Conservation (phyloP, 1,140 invertebrate genomes). For the Neelides sp. region DNA sequence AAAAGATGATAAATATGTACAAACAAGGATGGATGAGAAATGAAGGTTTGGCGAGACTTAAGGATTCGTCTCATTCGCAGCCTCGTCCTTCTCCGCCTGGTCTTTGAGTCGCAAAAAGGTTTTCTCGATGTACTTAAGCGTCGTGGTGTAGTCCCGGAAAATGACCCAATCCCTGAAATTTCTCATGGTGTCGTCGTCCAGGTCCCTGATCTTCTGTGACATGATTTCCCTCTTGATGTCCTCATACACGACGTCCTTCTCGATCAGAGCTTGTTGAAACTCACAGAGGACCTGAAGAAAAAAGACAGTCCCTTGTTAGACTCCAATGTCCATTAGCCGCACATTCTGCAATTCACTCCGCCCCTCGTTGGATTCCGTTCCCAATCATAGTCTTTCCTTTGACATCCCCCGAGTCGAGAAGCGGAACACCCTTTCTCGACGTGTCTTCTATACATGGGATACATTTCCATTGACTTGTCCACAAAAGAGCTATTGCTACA, state of each 20-base stretch:
- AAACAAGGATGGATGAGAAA: neutral
- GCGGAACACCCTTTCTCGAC: too few species aligned
- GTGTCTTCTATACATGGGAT: too few species aligned
- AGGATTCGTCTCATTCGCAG: too few species aligned
- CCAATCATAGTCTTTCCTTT: too few species aligned
- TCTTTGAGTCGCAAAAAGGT: conserved; percentile 40
- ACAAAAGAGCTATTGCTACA: too few species aligned
- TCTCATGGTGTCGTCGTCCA: conserved; percentile 37
- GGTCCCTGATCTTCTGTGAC: conserved; percentile 39
- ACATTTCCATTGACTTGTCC: too few species aligned
- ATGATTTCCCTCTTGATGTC: conserved; percentile 47
- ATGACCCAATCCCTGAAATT: conserved; percentile 51
- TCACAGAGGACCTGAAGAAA: conserved; percentile 43
- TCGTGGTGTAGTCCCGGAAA: conserved; percentile 51
- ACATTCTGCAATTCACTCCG: too few species aligned
- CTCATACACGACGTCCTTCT: conserved; percentile 39
- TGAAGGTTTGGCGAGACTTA: too few species aligned
- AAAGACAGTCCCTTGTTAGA: too few species aligned
- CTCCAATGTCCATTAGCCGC: too few species aligned
- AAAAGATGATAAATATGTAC: neutral
- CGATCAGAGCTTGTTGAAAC: conserved; percentile 44
- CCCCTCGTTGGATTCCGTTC: too few species aligned
- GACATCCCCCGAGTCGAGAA: too few species aligned
- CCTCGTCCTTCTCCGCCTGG: conserved; percentile 23
- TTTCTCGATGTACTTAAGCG: conserved; percentile 45